Evolutionary conservation across 2,888 invertebrate species (phyloP).

Genomic region (Corbicula japonica): DNA sequence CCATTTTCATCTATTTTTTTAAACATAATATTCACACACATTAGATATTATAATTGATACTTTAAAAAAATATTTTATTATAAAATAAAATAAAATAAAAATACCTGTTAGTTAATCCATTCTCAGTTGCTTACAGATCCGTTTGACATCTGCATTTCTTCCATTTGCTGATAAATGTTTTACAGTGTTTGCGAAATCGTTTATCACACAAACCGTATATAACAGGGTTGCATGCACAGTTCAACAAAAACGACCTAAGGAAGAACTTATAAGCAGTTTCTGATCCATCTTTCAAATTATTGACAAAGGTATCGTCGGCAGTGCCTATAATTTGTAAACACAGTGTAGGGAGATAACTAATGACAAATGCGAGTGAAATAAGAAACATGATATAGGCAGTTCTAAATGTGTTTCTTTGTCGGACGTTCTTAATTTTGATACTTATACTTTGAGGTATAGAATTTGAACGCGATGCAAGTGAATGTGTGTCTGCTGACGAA

Average conservation of each 20-base stretch:
- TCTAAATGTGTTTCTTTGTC: constrained; percentile 27
- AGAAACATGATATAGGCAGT: constrained; percentile 72
- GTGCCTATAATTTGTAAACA: constrained; percentile 51
- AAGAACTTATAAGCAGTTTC: constrained; percentile 65
- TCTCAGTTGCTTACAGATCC: too few relatives aligned
- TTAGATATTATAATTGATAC: too few relatives aligned
- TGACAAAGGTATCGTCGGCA: constrained; percentile 54
- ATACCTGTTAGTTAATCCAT: too few relatives aligned
- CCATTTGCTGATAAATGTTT: constrained; percentile 19
- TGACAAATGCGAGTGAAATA: constrained; percentile 66
- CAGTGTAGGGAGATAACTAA: constrained; percentile 65
- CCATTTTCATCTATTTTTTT: too few relatives aligned
- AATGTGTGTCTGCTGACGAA: constrained; percentile 10
- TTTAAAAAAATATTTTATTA: too few relatives aligned
- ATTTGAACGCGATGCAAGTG: background rate
- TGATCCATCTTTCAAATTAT: constrained; percentile 42
- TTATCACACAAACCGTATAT: constrained; percentile 74
- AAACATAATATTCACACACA: too few relatives aligned
- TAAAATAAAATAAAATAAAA: too few relatives aligned
- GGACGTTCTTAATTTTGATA: background rate
- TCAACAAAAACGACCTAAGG: constrained; percentile 69
- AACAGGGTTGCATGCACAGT: constrained; percentile 73
- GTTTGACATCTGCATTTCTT: too few relatives aligned
- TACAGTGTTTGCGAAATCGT: constrained; percentile 59
- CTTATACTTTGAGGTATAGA: background rate